A percentile compares a stretch with the other conserved stretches of the same genome.
Evolutionary conservation across 2,113 vertebrate species (phyloP).

Genomic region (Cyprinodon tularosa): DNA sequence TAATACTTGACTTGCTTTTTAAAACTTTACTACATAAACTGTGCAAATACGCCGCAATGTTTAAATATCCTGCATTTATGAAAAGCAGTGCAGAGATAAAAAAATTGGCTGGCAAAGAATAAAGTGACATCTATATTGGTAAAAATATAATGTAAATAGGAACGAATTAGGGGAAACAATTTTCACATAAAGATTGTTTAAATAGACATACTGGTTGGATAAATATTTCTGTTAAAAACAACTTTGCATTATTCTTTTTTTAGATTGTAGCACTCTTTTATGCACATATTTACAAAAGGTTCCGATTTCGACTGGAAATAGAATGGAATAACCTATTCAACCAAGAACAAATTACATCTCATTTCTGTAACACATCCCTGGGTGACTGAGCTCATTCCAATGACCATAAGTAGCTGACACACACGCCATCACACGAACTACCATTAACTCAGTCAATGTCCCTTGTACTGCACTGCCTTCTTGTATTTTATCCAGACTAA

Average conservation of each 20-base stretch:
- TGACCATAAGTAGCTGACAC: slow-evolving; percentile 48
- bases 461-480: slow-evolving; percentile 57
- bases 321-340: background rate
- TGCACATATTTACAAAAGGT: background rate
- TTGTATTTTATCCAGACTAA: slow-evolving; percentile 60
- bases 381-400: slow-evolving; percentile 32
- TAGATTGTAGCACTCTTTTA: background rate
- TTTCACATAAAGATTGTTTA: background rate
- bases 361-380: slow-evolving; percentile 24
- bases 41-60: too few species aligned
- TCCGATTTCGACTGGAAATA: background rate
- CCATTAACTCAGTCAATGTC: slow-evolving; percentile 74
- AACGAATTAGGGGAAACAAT: background rate
- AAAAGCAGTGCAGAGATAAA: too few species aligned
- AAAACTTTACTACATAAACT: background rate
- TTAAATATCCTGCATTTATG: too few species aligned
- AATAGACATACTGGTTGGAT: background rate
- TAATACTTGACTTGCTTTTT: background rate
- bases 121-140: background rate
- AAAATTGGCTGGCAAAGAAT: background rate
- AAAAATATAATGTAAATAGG: background rate
- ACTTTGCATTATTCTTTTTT: background rate
- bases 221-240: background rate
- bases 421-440: slow-evolving; percentile 48
- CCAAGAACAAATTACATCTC: slow-evolving; percentile 18